These are phyloP conservation scores for Hypsibius dujardini DNA, from an alignment of 1,140 invertebrate genomes.

Conservation along the genomic window DNA sequence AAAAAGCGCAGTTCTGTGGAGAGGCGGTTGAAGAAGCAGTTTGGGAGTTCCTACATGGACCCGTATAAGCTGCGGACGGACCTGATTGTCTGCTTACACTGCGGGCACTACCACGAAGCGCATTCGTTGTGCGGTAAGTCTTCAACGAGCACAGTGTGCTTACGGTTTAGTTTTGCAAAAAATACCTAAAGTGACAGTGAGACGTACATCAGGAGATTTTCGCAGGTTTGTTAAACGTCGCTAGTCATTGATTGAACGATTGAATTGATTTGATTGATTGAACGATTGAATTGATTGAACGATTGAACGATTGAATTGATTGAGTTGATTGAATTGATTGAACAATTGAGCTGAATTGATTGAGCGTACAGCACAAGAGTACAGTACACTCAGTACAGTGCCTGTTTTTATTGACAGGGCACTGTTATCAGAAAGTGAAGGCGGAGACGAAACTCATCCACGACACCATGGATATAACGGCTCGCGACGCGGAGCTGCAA, in stretches of 20 bases:
- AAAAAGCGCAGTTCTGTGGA: conserved; percentile 54
- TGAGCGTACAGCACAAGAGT: too few relatives aligned
- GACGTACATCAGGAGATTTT: too few relatives aligned
- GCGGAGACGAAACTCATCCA: conserved; percentile 58
- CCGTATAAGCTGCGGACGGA: conserved; percentile 49
- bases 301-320: too few relatives aligned
- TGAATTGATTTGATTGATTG: too few relatives aligned
- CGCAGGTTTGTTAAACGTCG: too few relatives aligned
- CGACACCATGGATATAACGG: conserved; percentile 48
- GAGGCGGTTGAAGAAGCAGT: conserved; percentile 49
- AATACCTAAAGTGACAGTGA: too few relatives aligned
- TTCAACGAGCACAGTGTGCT: conserved; percentile 14
- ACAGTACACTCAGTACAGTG: too few relatives aligned
- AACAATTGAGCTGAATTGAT: too few relatives aligned
- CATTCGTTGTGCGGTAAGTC: conserved; percentile 56
- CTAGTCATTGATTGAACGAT: too few relatives aligned
- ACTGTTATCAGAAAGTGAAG: conserved; percentile 62
- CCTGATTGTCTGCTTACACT: conserved; percentile 51
- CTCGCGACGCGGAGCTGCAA: conserved; percentile 41
- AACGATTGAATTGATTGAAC: too few relatives aligned
- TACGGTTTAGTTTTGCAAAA: conserved; percentile 32
- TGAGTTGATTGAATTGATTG: too few relatives aligned
- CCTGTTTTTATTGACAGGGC: conserved; percentile 25
- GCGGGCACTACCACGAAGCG: conserved; percentile 59
- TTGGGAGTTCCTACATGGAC: conserved; percentile 42